Conservation (phyloP, 2,888 invertebrate species). For the Chymomyza procnemis region DNA sequence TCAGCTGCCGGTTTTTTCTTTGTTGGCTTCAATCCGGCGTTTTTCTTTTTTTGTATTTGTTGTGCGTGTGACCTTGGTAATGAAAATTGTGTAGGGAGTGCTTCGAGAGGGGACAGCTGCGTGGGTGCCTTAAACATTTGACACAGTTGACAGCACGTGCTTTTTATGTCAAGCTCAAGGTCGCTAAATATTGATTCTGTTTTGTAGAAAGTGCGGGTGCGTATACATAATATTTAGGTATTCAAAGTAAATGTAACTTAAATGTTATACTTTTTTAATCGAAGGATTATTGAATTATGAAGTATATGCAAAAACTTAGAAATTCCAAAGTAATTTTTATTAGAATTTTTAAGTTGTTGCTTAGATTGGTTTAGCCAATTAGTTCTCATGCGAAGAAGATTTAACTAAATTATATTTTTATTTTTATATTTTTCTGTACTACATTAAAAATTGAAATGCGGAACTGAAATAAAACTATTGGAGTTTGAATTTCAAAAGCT, state of each 20-base stretch:
- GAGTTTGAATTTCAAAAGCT: no score
- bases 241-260: neutral
- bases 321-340: no score
- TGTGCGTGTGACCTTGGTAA: conserved; percentile 63
- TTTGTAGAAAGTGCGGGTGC: neutral
- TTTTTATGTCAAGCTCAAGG: conserved; percentile 56
- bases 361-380: no score
- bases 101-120: conserved; percentile 13
- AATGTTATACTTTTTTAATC: no score
- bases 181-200: conserved; percentile 50
- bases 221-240: neutral
- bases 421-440: no score
- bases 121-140: conserved; percentile 37
- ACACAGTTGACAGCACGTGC: conserved; percentile 67
- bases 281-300: no score
- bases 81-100: conserved; percentile 55
- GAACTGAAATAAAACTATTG: no score
- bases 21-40: conserved; percentile 13
- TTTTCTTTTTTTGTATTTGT: conserved; percentile 12
- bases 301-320: no score
- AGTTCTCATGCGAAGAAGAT: no score
- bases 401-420: no score
- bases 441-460: no score
- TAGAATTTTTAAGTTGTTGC: no score
- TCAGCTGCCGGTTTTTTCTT: conserved; percentile 4